phyloP scores from a whole-genome alignment of 2,888 invertebrate species.

The Teinopalpus imperialis region DNA sequence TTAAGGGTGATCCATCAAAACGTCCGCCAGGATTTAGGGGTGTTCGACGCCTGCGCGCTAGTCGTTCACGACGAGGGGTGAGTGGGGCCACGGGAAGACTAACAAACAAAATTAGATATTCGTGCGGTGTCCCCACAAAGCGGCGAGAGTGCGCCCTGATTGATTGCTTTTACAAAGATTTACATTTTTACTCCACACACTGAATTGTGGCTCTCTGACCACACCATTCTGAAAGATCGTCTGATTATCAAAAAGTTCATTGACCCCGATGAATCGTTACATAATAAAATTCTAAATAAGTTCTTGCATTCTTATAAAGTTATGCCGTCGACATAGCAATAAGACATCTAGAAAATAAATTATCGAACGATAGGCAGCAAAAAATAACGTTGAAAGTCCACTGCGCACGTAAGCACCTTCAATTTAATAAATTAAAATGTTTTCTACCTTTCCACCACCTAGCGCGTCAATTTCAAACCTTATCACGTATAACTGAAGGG shows the following conservation, averaged over 20 bases:
- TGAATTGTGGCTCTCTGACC: background rate
- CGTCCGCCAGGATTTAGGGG: constrained; percentile 80
- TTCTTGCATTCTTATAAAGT: background rate
- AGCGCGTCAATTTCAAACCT: constrained; percentile 2
- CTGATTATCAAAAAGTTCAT: background rate
- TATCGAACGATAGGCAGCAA: constrained; percentile 20
- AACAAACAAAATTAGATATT: constrained; percentile 80
- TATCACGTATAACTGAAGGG: constrained; percentile 5
- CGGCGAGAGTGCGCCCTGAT: constrained; percentile 68
- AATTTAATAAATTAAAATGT: constrained; percentile 22
- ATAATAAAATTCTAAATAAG: background rate
- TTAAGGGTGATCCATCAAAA: constrained; percentile 82
- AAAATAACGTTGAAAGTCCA: constrained; percentile 22
- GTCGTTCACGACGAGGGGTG: constrained; percentile 34
- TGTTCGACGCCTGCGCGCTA: constrained; percentile 68
- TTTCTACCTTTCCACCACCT: background rate
- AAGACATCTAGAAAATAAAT: constrained; percentile 12
- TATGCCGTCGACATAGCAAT: background rate
- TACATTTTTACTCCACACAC: constrained; percentile 34
- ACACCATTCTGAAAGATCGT: background rate
- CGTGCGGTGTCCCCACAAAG: constrained; percentile 76
- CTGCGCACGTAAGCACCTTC: constrained; percentile 15
- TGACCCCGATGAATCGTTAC: background rate
- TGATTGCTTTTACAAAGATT: constrained; percentile 66
- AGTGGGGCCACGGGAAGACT: constrained; percentile 38